These are phyloP conservation scores for Leptosomus discolor DNA, from an alignment of 2,113 vertebrate genomes.

Conservation along the genomic window DNA sequence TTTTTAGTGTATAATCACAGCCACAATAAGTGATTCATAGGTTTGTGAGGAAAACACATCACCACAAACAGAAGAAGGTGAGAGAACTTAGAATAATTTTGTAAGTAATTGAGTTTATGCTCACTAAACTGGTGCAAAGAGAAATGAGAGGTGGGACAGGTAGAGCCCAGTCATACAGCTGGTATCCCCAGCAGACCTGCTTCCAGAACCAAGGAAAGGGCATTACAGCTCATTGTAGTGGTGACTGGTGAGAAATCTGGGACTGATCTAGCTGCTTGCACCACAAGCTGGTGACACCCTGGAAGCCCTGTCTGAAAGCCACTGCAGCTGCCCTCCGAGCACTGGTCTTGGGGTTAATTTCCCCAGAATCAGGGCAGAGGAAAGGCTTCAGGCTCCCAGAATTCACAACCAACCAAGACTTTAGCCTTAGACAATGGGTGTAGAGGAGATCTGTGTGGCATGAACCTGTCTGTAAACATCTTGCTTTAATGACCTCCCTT, in stretches of 20 bases:
- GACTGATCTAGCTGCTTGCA: neutral
- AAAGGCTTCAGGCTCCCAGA: neutral
- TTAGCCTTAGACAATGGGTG: neutral
- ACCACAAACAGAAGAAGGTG: neutral
- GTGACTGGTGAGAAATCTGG: neutral
- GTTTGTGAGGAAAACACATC: neutral
- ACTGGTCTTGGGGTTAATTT: neutral
- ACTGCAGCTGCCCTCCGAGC: neutral
- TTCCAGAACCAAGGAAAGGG: neutral
- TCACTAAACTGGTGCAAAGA: neutral
- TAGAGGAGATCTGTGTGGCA: neutral
- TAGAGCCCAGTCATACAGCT: neutral
- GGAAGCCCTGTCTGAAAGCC: neutral
- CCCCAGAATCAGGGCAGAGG: neutral
- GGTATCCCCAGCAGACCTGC: neutral
- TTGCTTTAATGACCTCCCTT: neutral
- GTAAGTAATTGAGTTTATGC: neutral
- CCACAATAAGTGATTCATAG: neutral
- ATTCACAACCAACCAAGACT: neutral
- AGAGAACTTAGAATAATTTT: neutral
- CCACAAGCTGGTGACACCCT: neutral
- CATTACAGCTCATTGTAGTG: neutral
- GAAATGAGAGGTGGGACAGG: neutral
- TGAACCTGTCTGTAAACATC: neutral
- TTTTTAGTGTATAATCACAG: neutral